phyloP scores from a whole-genome alignment of 2,113 vertebrate genomes.

The Boulengeromyrus knoepffleri region DNA sequence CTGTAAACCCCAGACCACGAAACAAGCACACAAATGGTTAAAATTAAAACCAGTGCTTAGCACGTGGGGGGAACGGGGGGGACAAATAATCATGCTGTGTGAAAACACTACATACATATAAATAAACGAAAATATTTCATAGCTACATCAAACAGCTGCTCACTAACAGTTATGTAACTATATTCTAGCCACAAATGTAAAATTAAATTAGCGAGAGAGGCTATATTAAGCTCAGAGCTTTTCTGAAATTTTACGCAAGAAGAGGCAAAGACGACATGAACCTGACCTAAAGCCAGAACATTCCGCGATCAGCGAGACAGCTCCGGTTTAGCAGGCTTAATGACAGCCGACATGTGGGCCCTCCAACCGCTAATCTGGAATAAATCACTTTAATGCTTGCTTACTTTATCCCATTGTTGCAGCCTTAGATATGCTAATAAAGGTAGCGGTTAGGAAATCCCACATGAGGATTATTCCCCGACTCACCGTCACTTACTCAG shows the following conservation, averaged over 20 bases:
- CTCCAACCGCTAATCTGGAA: constrained; percentile 26
- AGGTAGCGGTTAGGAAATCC: constrained; percentile 33
- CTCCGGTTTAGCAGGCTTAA: constrained; percentile 23
- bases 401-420: constrained; percentile 34
- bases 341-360: constrained; percentile 10
- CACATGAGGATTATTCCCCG: constrained; percentile 29
- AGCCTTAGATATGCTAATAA: constrained; percentile 36
- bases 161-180: not conserved
- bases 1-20: constrained; percentile 51
- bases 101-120: not conserved
- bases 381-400: constrained; percentile 28
- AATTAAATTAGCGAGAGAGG: not conserved
- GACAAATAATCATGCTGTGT: not conserved
- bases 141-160: not conserved
- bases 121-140: not conserved
- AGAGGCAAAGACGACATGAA: not conserved
- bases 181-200: not conserved
- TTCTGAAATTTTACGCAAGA: not conserved
- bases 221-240: not conserved
- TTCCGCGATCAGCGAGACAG: not conserved
- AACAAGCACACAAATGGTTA: constrained; percentile 32
- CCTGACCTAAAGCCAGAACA: not conserved
- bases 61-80: not conserved
- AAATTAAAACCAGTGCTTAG: not conserved
- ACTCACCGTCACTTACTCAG: constrained; percentile 13